Evolutionary conservation across 2,113 vertebrate genomes (phyloP).

Genomic region (Tenrec ecaudatus): DNA sequence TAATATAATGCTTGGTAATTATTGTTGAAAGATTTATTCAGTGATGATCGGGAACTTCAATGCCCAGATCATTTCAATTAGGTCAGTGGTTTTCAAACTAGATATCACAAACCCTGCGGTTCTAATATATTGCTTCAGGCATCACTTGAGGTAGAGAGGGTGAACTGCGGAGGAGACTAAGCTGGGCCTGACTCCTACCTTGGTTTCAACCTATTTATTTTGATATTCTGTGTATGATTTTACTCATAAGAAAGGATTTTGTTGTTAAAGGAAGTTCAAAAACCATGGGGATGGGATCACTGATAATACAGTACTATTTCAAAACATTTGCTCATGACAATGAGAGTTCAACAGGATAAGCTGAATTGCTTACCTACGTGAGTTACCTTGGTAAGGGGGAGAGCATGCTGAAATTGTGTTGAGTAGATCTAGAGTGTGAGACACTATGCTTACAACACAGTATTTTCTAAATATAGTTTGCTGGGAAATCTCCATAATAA

Average conservation of each 20-base stretch:
- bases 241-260: slow-evolving; percentile 45
- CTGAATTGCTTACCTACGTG: slow-evolving; percentile 35
- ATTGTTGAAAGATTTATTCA: background rate
- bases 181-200: background rate
- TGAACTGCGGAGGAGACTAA: background rate
- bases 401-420: background rate
- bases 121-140: background rate
- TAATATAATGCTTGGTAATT: slow-evolving; percentile 11
- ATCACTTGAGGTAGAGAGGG: background rate
- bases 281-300: slow-evolving; percentile 14
- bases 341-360: slow-evolving; percentile 52
- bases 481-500: slow-evolving; percentile 31
- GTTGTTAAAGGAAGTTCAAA: slow-evolving; percentile 30
- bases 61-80: background rate
- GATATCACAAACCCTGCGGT: background rate
- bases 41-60: background rate
- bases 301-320: slow-evolving; percentile 43
- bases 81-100: slow-evolving; percentile 12
- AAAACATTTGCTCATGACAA: slow-evolving; percentile 31
- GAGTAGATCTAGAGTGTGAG: background rate
- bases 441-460: background rate
- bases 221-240: background rate
- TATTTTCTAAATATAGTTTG: slow-evolving; percentile 41
- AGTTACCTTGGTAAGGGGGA: background rate
- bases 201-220: background rate